Percentiles rank a stretch among this genome's conserved stretches.
These are phyloP conservation scores for Leucopsar rothschildi DNA, from an alignment of 2,113 vertebrate species.

Conservation along the genomic window DNA sequence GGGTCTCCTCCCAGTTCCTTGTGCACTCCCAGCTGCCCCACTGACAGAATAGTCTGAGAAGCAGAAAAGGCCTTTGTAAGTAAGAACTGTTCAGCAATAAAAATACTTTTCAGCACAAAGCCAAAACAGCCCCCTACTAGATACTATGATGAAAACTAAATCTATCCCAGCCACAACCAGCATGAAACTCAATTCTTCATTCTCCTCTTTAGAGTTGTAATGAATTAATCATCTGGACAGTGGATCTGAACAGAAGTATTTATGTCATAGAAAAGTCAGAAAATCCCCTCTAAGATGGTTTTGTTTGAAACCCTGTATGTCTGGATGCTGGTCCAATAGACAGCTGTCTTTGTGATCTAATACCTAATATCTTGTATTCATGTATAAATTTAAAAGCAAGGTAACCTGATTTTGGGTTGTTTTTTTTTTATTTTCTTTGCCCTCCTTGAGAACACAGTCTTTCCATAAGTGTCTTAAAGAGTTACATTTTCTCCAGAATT, in stretches of 20 bases:
- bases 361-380: not conserved
- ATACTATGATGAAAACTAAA: not conserved
- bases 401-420: accelerated
- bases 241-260: not conserved
- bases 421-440: not conserved
- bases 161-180: not conserved
- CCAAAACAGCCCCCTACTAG: not conserved
- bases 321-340: not conserved
- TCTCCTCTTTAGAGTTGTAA: not conserved
- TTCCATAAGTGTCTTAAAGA: not conserved
- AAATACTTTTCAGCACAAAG: not conserved
- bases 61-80: not conserved
- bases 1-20: not conserved
- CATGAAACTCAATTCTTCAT: not conserved
- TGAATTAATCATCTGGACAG: not conserved
- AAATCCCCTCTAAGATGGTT: not conserved
- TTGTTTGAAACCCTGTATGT: not conserved
- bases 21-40: not conserved
- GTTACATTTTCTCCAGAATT: not conserved
- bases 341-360: not conserved
- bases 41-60: not conserved
- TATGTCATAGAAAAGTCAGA: not conserved
- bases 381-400: not conserved
- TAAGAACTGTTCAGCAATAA: not conserved
- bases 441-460: not conserved